A percentile compares a stretch with the other conserved stretches of the same genome.
Evolutionary conservation across 2,113 vertebrate genomes (phyloP).

Genomic region (Seriola rivoliana): DNA sequence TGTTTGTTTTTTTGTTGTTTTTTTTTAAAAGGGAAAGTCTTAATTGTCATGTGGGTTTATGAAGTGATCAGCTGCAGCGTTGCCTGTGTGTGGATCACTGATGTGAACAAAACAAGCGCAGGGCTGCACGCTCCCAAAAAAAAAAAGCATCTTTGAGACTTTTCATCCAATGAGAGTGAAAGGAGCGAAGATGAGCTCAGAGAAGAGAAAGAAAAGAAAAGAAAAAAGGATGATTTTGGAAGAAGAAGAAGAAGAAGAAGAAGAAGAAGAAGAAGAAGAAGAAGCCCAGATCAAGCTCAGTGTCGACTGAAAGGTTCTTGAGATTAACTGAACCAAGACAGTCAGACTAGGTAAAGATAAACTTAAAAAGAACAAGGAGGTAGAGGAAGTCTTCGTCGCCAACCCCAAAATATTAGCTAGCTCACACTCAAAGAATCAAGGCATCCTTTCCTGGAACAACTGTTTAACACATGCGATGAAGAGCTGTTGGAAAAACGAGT

Average conservation of each 20-base stretch:
- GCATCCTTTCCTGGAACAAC: slow-evolving; percentile 31
- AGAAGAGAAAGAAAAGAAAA: not conserved
- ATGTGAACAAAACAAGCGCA: slow-evolving; percentile 18
- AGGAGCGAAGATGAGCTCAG: not conserved
- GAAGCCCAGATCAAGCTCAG: slow-evolving; percentile 25
- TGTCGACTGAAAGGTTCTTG: slow-evolving; percentile 21
- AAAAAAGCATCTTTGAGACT: slow-evolving; percentile 56
- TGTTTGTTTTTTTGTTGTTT: no score
- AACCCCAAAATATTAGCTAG: slow-evolving; percentile 41
- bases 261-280: not conserved
- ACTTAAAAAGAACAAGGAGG: slow-evolving; percentile 63
- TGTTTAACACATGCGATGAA: slow-evolving; percentile 32
- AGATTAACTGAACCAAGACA: slow-evolving; percentile 50
- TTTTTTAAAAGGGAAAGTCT: slow-evolving; percentile 38
- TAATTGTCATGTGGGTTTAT: slow-evolving; percentile 19
- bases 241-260: not conserved
- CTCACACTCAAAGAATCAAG: slow-evolving; percentile 43
- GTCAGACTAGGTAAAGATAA: slow-evolving; percentile 49
- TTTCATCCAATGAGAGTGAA: slow-evolving; percentile 40
- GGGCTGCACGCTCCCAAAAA: slow-evolving; percentile 16
- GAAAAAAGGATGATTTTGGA: slow-evolving; percentile 9
- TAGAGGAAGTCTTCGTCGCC: slow-evolving; percentile 75
- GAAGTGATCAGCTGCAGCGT: slow-evolving; percentile 39
- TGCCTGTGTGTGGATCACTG: slow-evolving; percentile 25
- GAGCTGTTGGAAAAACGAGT: slow-evolving; percentile 27